phyloP scores from a whole-genome alignment of 35 echinoderm and acorn worm genomes.

The Acanthaster planci region DNA sequence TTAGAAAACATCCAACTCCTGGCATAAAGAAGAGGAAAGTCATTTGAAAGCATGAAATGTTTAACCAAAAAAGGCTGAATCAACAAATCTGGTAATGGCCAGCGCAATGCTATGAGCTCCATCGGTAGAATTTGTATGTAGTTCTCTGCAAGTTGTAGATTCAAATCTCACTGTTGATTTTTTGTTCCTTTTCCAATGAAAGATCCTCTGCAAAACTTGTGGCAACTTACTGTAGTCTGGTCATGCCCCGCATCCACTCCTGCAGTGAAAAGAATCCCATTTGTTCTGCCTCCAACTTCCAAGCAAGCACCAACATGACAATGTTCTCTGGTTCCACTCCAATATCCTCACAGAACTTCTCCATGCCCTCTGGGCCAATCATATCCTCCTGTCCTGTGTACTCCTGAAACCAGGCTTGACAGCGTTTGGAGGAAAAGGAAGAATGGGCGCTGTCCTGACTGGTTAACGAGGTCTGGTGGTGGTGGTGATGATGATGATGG shows the following conservation, averaged over 20 bases:
- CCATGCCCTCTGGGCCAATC: conserved; percentile 93
- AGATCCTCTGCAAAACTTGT: too few species aligned
- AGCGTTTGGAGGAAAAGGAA: conserved; percentile 73
- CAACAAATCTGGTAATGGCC: too few species aligned
- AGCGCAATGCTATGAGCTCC: too few species aligned
- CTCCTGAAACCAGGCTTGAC: conserved; percentile 84
- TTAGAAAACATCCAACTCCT: too few species aligned
- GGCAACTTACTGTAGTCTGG: conserved; percentile 87
- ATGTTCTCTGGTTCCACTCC: conserved; percentile 97
- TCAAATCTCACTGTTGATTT: too few species aligned
- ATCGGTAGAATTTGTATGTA: too few species aligned
- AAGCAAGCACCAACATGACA: conserved; percentile 91
- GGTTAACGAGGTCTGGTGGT: conserved; percentile 40
- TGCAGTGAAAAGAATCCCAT: conserved; percentile 96
- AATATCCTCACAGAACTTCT: conserved; percentile 99
- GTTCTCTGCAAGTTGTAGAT: too few species aligned
- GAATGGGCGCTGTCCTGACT: conserved; percentile 30
- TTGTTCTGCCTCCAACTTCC: conserved; percentile 88
- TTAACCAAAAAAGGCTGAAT: too few species aligned
- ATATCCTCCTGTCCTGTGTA: conserved; percentile 54
- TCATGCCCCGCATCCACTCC: conserved; percentile 97
- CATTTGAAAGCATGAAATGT: too few species aligned
- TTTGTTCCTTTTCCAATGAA: too few species aligned
- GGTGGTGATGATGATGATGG: conserved; percentile 18
- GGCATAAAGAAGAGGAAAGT: too few species aligned